These are phyloP conservation scores for Ctenoplectra terminalis DNA, from an alignment of 1,140 invertebrate species.

Conservation along the genomic window DNA sequence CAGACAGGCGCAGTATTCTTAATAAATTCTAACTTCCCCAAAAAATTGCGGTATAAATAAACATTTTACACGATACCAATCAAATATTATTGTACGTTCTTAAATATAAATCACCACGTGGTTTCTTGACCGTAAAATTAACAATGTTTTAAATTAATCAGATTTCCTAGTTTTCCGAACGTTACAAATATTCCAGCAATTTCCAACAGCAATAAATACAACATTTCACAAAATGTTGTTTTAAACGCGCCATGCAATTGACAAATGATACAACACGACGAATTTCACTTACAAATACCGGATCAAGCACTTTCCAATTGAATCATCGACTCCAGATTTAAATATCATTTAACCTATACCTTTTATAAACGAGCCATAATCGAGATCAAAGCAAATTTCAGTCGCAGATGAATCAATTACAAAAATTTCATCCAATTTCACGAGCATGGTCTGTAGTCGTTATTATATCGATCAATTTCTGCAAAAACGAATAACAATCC, in stretches of 20 bases:
- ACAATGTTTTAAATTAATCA: too few relatives aligned
- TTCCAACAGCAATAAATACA: too few relatives aligned
- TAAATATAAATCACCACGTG: too few relatives aligned
- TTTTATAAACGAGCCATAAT: not conserved
- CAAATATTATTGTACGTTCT: too few relatives aligned
- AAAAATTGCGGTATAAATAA: too few relatives aligned
- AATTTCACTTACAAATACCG: not conserved
- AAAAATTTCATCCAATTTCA: slow-evolving; percentile 32
- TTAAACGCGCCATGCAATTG: not conserved
- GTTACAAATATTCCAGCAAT: too few relatives aligned
- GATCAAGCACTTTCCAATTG: not conserved
- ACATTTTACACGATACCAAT: too few relatives aligned
- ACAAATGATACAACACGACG: not conserved
- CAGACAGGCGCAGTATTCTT: too few relatives aligned
- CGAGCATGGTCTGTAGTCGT: not conserved
- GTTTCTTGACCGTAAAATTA: too few relatives aligned
- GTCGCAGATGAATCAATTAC: not conserved
- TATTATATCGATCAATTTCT: slow-evolving; percentile 22
- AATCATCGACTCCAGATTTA: not conserved
- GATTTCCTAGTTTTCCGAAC: too few relatives aligned
- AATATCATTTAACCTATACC: not conserved
- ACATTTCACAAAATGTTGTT: too few relatives aligned
- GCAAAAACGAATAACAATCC: slow-evolving; percentile 39
- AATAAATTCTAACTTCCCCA: too few relatives aligned
- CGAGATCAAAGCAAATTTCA: slow-evolving; percentile 23